Evolutionary conservation across 2,113 vertebrate genomes (phyloP), one percentile per base, ranked within the genome.

Genomic region (Platysteira castanea): DNA sequence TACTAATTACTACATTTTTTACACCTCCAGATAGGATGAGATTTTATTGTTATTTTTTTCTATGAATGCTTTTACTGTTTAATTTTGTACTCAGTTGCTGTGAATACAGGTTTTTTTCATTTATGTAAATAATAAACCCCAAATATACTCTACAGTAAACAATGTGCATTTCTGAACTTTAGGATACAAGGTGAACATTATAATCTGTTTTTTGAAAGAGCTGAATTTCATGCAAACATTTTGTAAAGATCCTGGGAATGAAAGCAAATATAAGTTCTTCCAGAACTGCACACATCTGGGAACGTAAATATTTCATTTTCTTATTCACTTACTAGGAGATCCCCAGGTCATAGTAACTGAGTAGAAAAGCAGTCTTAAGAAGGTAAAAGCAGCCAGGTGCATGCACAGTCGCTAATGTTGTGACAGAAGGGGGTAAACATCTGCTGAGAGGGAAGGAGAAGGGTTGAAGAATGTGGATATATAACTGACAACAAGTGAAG

Each of bases 241-340:
- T 64, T 84, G 13, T 67, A 86, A 81, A 84, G 35, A 27, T 61
- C 4, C 28, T 56, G 22, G n/a, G 12, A 89, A 56, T 10, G 1
- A 67, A 76, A 54, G 10, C 2, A 5, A 68, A 47, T 78, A 3
- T 37, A 31, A 73, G 15, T 35, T 76, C 31, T 71, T 76, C 50
- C 61, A 39, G n/a, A 67, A 26, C 15, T 16, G 22, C n/a, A 57
- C 14, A 41, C 13, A 11, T 35, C 33, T 0, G 0, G 63, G 71
- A 79, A 70, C 53, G 6, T 31, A 52, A 70, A 75, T n/a, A 18
- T 50, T 60, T 93, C 0, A 2, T 89, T 89, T 84, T 24, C 37
- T 56, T 91, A 44, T 56, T 88, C 33, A 47, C 42, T 81, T 93
- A 44, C 16, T 52, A 41, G 28, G 50, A 60, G 44, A 77, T 86